Base-by-base conservation (phyloP, 2,888 invertebrate species). In the Beris chalybata region DNA sequence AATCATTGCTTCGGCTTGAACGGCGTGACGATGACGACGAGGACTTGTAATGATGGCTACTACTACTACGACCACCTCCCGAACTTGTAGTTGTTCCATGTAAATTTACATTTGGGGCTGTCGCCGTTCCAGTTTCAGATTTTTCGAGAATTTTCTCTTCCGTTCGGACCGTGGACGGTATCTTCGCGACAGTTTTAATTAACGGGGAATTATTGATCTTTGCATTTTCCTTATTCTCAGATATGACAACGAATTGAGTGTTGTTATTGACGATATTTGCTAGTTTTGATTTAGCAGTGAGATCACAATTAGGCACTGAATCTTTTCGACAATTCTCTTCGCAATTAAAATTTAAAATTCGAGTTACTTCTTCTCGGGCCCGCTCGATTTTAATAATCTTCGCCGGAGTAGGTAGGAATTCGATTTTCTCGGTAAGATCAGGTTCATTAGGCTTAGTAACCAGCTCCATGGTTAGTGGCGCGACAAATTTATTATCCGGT, bases 1-100 rank as follows among this genome's bases (percentile, higher is more conserved):
- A 90, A 50, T 77, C 76, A 11, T 73, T 73, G 47, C 76, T 77
- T 53, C 78, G 76, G 5, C 76, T 74, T 0, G 74, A 74, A 12
- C 70, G 67, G 7, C 70, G 64, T 45, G 68, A 66, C 29, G 70
- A 69, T 3, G 74, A 74, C 5, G 76, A 76, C 1, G 74, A 72
- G 38, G 72, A 71, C 30, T 71, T 71, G 67, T 73, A 70, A 65
- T 73, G 73, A 58, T 71, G 70, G 44, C 56, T 69, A 38, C 45
- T 64, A 29, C 50, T 38, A 55, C 31, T 4, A 13, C 64, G 29
- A 13, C 22, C 12, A 12, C 15, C 30, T 9, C 15, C 52, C 4
- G n/a, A n/a, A 6, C 12, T 38, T 7, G 22, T 13, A 6, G 52
- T n/a, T 7, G 48, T 47, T 47, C 13, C 38, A 9, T 38, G 38